A percentile compares a stretch with the other conserved stretches of the same genome.
Conservation (phyloP, 1,140 invertebrate genomes). For the Oedothorax gibbosus region DNA sequence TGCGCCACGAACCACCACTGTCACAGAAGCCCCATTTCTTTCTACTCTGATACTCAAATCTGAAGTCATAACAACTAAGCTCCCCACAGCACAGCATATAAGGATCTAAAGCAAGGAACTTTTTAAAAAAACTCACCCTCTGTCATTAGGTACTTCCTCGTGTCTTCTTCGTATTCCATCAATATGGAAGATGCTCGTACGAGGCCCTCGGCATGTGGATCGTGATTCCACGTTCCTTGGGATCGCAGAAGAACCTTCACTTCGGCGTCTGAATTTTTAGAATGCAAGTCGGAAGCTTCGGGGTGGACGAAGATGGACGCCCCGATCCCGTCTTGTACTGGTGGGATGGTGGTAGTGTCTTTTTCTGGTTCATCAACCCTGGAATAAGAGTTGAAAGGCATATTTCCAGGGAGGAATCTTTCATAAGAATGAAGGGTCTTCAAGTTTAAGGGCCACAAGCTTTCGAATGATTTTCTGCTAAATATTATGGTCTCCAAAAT, state of each 20-base stretch:
- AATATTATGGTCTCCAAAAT: too few species aligned
- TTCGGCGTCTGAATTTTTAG: neutral
- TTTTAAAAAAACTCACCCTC: neutral
- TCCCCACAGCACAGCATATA: neutral
- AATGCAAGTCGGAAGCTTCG: neutral
- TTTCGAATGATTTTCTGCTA: too few species aligned
- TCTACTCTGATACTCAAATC: too few species aligned
- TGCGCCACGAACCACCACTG: too few species aligned
- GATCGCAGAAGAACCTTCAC: neutral
- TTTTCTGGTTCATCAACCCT: neutral
- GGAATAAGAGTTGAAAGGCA: too few species aligned
- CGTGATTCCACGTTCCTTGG: neutral
- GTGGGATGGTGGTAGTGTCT: neutral
- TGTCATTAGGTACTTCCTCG: neutral
- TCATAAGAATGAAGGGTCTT: too few species aligned
- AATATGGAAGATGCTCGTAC: constrained; percentile 33
- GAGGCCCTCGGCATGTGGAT: constrained; percentile 3
- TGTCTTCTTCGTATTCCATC: constrained; percentile 48
- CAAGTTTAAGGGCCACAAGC: too few species aligned
- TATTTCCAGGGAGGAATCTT: too few species aligned
- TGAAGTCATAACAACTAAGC: too few species aligned
- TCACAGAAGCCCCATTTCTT: too few species aligned
- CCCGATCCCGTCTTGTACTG: neutral
- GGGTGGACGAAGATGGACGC: neutral
- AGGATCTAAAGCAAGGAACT: neutral